Base-by-base conservation (phyloP, 2,797 vertebrate genomes). In the Cottoperca gobio region DNA sequence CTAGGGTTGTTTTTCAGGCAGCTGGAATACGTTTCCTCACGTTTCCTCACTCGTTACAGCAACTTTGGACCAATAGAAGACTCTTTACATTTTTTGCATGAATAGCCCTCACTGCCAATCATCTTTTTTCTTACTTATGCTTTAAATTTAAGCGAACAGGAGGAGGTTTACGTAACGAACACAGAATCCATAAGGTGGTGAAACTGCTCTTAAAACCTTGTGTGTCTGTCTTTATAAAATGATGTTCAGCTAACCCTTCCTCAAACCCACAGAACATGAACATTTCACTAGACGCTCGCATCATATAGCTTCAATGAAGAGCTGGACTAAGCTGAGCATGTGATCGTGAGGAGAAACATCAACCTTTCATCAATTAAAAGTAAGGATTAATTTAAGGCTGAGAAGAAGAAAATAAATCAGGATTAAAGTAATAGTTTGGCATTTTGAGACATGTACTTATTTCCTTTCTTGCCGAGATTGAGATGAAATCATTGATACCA, bases 21-120 rank as follows among this genome's bases (percentile, higher is more conserved):
- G 73, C 58, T 55, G 48, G 17, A 52, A 39, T 69, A 21, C 31
- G 31, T 33, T 33, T 33, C 7, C 31, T 70, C 33, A 68, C n/a
- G n/a, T n/a, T 82, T 57, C 53, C 33, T 43, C 6, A 16, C 5
- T 57, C 54, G 55, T 39, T 50, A 23, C 33, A 50, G 24, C 28
- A 79, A 83, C 75, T 86, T 83, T 78, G 40, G 37, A 78, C 24
- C 39, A 78, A 78, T 52, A 60, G 31, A 63, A 62, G 42, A 59
- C 31, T 46, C 12, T 69, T 21, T 57, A 26, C 21, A 37, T 54
- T 70, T 1, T 49, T n/a, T 65, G 21, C 2, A 17, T 39, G 35
- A 11, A 35, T 37, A 21, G 11, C 6, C 5, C 16, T 17, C 42
- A 21, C 39, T 37, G 40, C 14, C 8, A 2, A 9, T 31, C 6